A percentile compares a stretch with the other conserved stretches of the same genome.
These are phyloP conservation scores for Psilanteris sp. DNA, from an alignment of 1,140 invertebrate genomes.

Conservation along the genomic window DNA sequence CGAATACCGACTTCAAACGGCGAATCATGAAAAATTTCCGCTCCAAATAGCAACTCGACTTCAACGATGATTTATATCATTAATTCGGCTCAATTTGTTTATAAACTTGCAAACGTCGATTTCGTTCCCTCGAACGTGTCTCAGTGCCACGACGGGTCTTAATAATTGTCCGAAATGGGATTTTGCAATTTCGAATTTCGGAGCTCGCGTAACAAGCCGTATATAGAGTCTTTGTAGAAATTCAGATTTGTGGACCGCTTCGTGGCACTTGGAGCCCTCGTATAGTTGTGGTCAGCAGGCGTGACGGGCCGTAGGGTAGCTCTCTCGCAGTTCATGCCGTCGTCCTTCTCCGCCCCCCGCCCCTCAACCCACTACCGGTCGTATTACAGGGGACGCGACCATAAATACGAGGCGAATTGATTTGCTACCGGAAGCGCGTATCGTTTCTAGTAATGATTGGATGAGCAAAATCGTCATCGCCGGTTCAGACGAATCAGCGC, in stretches of 20 bases:
- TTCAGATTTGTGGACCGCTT: constrained; percentile 58
- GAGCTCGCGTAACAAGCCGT: constrained; percentile 16
- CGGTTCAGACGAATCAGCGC: constrained; percentile 21
- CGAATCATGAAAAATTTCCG: too few relatives aligned
- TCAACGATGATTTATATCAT: too few relatives aligned
- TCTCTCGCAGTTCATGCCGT: constrained; percentile 64
- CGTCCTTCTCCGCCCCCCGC: constrained; percentile 66
- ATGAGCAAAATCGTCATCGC: constrained; percentile 46
- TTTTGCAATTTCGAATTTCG: constrained; percentile 20
- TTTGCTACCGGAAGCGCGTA: constrained; percentile 78
- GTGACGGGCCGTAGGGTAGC: constrained; percentile 77
- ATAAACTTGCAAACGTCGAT: too few relatives aligned
- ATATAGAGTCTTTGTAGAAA: constrained; percentile 43
- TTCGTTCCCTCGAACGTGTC: too few relatives aligned
- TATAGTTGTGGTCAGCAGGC: constrained; percentile 78
- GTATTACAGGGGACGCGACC: constrained; percentile 73
- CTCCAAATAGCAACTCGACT: too few relatives aligned
- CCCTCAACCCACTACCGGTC: constrained; percentile 68
- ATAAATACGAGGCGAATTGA: constrained; percentile 78
- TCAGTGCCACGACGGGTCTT: background rate
- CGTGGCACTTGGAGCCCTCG: constrained; percentile 66
- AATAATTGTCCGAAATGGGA: constrained; percentile 17
- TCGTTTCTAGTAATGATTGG: constrained; percentile 77
- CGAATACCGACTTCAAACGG: too few relatives aligned
- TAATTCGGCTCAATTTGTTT: too few relatives aligned